Base-by-base conservation (phyloP, 2,888 invertebrate species). In the Ennomos fuscantarius region DNA sequence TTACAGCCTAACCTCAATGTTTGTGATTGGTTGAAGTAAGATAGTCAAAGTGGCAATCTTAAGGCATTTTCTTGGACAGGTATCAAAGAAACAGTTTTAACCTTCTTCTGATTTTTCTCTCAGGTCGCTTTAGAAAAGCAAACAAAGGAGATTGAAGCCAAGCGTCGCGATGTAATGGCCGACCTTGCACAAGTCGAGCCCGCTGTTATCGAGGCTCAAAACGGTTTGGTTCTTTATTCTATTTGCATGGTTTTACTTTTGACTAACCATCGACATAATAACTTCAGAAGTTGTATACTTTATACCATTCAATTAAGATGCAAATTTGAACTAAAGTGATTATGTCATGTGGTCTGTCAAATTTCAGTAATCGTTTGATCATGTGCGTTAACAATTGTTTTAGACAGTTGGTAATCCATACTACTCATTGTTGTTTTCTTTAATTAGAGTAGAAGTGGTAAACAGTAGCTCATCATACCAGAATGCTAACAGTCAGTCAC, bases 121-220 rank as follows among this genome's bases (percentile, higher is more conserved):
- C 76, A 93, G 93, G 93, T 94, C 36, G 93, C 95, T 85, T 84
- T 96, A 76, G 96, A 96, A 55, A 96, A 97, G 76, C 99, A 99
- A 93, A 98, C 98, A 0, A 95, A 97, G 60, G 96, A 97, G 79
- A 99, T 99, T 62, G 96, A 96, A 70, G 96, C 97, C 79, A 99
- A 99, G 89, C 95, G 98, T 70, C 95, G 96, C 68, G 96, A 96
- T 81, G 99, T 99, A 1, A 97, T 97, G 96, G 97, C 96, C 9
- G 99, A 99, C 88, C 94, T 99, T 71, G 98, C 97, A 1, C 96
- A 97, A 89, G 99, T 99, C 49, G 99, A 99, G 88, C 99, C 99
- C 0, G 99, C 99, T 63, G 99, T 99, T 70, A 96, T 98, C 75
- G 99, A 99, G 73, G 99, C 99, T 35, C 99, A 99, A 93, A 97